These are phyloP conservation scores for Mormyrus proboscirostris DNA, from an alignment of 2,797 vertebrate genomes.

Conservation along the genomic window DNA sequence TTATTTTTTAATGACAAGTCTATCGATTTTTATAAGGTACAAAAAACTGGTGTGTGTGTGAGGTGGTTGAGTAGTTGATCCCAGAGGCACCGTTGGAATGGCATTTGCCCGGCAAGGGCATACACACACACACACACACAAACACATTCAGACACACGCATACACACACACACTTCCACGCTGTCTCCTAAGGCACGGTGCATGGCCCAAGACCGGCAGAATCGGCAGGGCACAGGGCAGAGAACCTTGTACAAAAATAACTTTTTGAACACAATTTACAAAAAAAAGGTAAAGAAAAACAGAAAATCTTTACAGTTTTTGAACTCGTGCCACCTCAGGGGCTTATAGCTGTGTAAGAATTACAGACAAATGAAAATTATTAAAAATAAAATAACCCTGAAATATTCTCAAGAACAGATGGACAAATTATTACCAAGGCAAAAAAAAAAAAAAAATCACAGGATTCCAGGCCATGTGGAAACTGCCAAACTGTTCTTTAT, in stretches of 20 bases:
- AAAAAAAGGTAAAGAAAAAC: constrained; percentile 52
- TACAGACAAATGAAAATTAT: constrained; percentile 43
- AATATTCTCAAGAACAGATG: constrained; percentile 81
- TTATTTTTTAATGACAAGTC: constrained; percentile 64
- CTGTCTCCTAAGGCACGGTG: constrained; percentile 80
- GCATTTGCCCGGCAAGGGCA: not conserved
- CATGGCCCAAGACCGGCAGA: constrained; percentile 71
- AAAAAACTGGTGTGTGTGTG: constrained; percentile 61
- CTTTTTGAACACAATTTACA: constrained; percentile 98
- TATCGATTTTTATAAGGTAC: constrained; percentile 76
- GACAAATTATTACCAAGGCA: constrained; percentile 93
- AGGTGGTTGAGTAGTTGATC: constrained; percentile 42
- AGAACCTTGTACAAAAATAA: constrained; percentile 94
- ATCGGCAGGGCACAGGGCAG: constrained; percentile 56
- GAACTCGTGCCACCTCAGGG: constrained; percentile 70
- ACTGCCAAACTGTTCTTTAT: constrained; percentile 97
- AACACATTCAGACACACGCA: constrained; percentile 39
- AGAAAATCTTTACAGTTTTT: constrained; percentile 79
- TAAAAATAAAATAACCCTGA: constrained; percentile 54
- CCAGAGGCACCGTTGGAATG: constrained; percentile 62
- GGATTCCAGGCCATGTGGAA: constrained; percentile 78
- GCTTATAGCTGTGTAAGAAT: constrained; percentile 55
- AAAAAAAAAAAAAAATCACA: constrained; percentile 62
- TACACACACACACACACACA: not conserved
- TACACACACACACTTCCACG: constrained; percentile 31